Evolutionary conservation across 1,140 invertebrate genomes (phyloP).

Genomic region (Micrasema longulum): DNA sequence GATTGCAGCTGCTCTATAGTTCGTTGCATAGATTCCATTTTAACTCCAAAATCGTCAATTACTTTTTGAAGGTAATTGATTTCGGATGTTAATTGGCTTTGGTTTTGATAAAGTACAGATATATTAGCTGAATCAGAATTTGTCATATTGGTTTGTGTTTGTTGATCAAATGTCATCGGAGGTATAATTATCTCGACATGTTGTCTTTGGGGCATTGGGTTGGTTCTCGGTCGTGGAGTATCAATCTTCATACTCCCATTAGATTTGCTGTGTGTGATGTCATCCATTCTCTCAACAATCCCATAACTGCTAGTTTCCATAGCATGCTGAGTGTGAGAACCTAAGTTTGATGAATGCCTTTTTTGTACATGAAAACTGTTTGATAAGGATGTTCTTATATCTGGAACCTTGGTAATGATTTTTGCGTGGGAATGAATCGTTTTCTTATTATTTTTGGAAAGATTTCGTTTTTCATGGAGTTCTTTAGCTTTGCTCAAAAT

Average conservation of each 20-base stretch:
- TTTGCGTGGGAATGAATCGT: not conserved
- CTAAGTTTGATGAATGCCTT: not conserved
- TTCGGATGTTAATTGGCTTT: conserved; percentile 34
- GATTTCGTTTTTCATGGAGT: conserved; percentile 7
- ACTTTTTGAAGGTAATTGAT: conserved; percentile 38
- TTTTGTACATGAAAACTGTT: conserved; percentile 8
- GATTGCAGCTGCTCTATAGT: conserved; percentile 5
- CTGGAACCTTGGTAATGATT: not conserved
- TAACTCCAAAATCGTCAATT: conserved; percentile 32
- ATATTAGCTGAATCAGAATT: conserved; percentile 26
- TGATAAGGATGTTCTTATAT: conserved; percentile 3
- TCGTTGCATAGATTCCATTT: conserved; percentile 46
- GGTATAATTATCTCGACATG: conserved; percentile 5
- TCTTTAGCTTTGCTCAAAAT: conserved; percentile 7
- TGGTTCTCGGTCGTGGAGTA: conserved; percentile 4
- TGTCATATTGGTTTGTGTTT: conserved; percentile 44
- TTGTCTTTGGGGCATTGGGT: not conserved
- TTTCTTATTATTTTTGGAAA: conserved; percentile 9
- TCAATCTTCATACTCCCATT: conserved; percentile 3
- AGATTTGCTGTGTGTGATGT: conserved; percentile 2
- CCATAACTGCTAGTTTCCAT: not conserved
- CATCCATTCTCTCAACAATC: conserved; percentile 8
- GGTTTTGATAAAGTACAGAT: conserved; percentile 36
- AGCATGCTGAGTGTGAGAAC: not conserved
- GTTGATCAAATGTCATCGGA: conserved; percentile 53